Evolutionary conservation across 2,888 invertebrate species (phyloP), one percentile per base, ranked within the genome.

Genomic region (Caenorhabditis afra): DNA sequence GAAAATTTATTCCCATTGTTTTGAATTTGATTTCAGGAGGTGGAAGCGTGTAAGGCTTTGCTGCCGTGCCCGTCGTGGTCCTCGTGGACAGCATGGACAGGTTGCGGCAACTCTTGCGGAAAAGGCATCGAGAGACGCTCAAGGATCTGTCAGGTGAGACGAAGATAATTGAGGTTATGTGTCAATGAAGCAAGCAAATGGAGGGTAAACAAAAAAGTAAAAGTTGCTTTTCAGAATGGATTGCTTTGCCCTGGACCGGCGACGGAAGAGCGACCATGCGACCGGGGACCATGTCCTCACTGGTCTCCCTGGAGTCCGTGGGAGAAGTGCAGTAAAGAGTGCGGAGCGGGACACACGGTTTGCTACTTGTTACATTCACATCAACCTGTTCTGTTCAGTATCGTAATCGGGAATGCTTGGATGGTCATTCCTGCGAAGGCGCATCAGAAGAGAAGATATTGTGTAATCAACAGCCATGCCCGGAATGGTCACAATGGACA

Each of bases 261-360:
- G 16, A 62, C 83, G 8, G 86, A 86, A 55, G 85, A 85, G 18
- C 73, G 86, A 45, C 29, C 68, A 0, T 86, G 86, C 53, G 84
- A 84, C 64, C 59, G 73, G 35, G 82, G 81, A 37, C 81, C 81
- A 39, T 86, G 86, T 52, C 85, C 86, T 11, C 82, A 85, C 76
- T 83, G 85, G 80, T 76, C 79, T 4, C 52, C 67, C 0, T 86
- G 86, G 86, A 50, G 79, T 2, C 67, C 49, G 2, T 86, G 84
- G 84, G 79, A 75, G 5, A 55, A 68, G 8, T 86, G 86, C 47
- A 79, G 82, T 10, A 79, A 71, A 22, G 73, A 74, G 4, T 86
- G 86, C 67, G 85, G 85, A 37, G 84, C 79, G 8, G 86, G 86
- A 44, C 79, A 82, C 16, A 86, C 82, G 75, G 83, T 84, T 53